Evolutionary conservation across 1,140 invertebrate species (phyloP).

Genomic region (Thaumetopoea pityocampa): DNA sequence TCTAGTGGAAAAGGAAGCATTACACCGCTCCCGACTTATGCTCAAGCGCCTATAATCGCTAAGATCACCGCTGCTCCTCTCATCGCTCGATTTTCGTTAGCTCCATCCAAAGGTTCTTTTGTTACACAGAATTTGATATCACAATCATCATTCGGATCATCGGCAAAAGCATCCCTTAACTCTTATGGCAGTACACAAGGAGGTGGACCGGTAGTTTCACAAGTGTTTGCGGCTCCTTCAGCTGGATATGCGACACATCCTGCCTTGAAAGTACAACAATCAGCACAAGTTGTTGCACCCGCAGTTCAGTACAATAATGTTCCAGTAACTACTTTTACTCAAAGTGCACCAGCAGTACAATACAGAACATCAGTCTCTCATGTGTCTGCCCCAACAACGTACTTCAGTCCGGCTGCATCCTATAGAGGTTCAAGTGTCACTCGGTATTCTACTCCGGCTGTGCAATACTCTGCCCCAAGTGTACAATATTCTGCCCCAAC

Average conservation of each 20-base stretch:
- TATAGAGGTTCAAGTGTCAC: no score
- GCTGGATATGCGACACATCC: slow-evolving; percentile 44
- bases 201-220: slow-evolving; percentile 56
- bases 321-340: slow-evolving; percentile 1
- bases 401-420: no score
- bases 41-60: slow-evolving; percentile 67
- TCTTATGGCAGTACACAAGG: slow-evolving; percentile 39
- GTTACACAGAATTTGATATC: slow-evolving; percentile 48
- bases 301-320: slow-evolving; percentile 27
- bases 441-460: slow-evolving; percentile 17
- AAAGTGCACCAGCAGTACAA: slow-evolving; percentile 17
- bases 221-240: slow-evolving; percentile 56
- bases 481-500: no score
- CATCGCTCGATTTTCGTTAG: slow-evolving; percentile 53
- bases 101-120: slow-evolving; percentile 43
- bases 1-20: slow-evolving; percentile 32
- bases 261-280: slow-evolving; percentile 37
- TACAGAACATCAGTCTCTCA: slow-evolving; percentile 17
- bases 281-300: slow-evolving; percentile 21
- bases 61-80: slow-evolving; percentile 69
- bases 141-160: slow-evolving; percentile 38
- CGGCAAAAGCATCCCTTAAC: slow-evolving; percentile 49
- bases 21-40: slow-evolving; percentile 54
- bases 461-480: no score
- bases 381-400: slow-evolving; percentile 5